Evolutionary conservation across 2,888 invertebrate species (phyloP).

Genomic region (Lithosia quadra): DNA sequence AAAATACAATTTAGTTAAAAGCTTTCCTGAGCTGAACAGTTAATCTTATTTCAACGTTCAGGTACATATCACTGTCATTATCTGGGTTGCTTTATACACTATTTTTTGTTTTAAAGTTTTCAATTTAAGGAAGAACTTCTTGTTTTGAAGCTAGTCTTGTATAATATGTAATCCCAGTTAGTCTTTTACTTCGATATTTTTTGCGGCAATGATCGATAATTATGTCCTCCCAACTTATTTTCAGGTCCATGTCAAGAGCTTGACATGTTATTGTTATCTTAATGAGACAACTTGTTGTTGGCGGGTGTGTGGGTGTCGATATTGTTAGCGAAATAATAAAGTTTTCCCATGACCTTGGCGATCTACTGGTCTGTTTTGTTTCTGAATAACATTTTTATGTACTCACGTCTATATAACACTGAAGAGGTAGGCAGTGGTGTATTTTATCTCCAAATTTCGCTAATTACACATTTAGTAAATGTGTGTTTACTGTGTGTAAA

Average conservation of each 20-base stretch:
- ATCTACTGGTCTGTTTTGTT: neutral
- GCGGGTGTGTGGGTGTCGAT: neutral
- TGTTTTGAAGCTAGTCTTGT: no score
- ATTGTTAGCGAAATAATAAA: constrained; percentile 1
- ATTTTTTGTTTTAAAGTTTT: constrained; percentile 8
- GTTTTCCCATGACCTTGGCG: neutral
- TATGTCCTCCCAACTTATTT: neutral
- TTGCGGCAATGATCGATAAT: constrained; percentile 1
- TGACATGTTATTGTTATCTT: constrained; percentile 2
- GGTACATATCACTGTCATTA: constrained; percentile 36
- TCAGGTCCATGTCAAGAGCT: neutral
- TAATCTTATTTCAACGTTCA: constrained; percentile 29
- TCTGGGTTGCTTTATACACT: constrained; percentile 1
- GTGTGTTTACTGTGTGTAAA: no score
- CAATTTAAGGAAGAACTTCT: neutral
- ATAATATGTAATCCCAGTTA: neutral
- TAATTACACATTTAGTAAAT: no score
- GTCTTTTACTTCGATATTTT: neutral
- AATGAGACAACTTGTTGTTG: constrained; percentile 1
- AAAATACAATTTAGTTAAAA: constrained; percentile 54
- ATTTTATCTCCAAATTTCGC: no score
- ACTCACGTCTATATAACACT: neutral
- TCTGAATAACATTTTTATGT: neutral
- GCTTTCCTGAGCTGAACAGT: constrained; percentile 33
- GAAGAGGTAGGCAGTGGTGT: no score